phyloP scores from a whole-genome alignment of 2,113 vertebrate genomes.

The Hippopotamus amphibius region DNA sequence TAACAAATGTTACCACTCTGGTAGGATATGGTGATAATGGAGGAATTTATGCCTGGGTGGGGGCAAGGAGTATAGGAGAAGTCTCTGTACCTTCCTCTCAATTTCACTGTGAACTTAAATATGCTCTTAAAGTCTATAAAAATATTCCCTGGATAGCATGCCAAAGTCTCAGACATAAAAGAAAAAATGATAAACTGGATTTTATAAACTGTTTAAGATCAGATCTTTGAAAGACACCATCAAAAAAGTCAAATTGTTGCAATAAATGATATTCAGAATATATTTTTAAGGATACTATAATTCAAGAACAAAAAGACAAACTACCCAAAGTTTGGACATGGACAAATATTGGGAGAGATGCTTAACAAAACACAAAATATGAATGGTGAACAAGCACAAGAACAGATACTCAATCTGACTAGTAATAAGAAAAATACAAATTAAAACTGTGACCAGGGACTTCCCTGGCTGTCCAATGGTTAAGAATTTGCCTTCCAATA shows the following conservation, averaged over 20 bases:
- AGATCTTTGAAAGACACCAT: constrained; percentile 21
- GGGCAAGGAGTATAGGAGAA: neutral
- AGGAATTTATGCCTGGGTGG: neutral
- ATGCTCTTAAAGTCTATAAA: neutral
- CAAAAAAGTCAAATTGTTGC: neutral
- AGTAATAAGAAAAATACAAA: neutral
- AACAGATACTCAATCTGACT: neutral
- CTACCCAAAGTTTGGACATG: constrained; percentile 9
- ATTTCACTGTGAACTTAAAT: neutral
- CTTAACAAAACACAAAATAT: neutral
- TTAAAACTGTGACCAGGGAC: constrained; percentile 3
- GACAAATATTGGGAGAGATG: neutral
- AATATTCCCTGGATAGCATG: neutral
- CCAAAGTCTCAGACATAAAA: neutral
- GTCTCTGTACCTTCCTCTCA: neutral
- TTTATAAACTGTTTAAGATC: neutral
- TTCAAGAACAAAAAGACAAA: constrained; percentile 35
- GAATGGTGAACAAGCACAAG: neutral
- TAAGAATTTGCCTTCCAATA: no score
- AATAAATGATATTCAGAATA: neutral
- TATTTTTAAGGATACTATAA: neutral
- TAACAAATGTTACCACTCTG: neutral
- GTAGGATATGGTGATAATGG: neutral
- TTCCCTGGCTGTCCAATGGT: neutral
- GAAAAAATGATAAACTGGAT: neutral